Conservation (phyloP, 92 coral and sea anemone species). For the Zoanthus solanderi region DNA sequence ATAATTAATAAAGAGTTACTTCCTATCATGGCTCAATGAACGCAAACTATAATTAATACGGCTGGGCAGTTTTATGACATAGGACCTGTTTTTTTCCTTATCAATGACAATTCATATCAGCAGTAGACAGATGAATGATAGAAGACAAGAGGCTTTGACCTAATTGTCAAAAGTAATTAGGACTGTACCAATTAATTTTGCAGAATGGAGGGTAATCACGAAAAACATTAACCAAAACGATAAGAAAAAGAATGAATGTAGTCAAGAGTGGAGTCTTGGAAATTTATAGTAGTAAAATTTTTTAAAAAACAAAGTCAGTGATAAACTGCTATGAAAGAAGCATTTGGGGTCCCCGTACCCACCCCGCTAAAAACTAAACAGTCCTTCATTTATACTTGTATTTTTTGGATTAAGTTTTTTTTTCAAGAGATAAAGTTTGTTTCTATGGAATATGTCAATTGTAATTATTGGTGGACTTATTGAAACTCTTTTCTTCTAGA, state of each 20-base stretch:
- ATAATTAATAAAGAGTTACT: neutral
- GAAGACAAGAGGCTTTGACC: neutral
- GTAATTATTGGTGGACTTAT: too few relatives aligned
- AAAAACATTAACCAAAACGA: neutral
- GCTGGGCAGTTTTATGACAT: conserved; percentile 7
- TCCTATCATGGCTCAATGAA: neutral
- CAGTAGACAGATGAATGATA: conserved; percentile 30
- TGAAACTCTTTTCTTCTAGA: too few relatives aligned
- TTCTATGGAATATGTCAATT: too few relatives aligned
- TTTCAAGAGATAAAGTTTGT: neutral
- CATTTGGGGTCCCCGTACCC: neutral
- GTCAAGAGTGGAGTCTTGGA: neutral
- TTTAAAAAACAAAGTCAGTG: neutral
- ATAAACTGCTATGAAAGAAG: neutral
- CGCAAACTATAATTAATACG: neutral
- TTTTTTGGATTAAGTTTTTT: neutral
- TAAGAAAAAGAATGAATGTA: neutral
- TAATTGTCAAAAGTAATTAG: neutral
- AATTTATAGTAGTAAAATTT: neutral
- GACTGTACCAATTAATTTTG: neutral
- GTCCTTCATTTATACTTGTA: neutral
- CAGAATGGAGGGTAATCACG: neutral
- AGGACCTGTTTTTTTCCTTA: neutral
- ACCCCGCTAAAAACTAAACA: neutral
- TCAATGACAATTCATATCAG: conserved; percentile 21